Conservation (phyloP, 1,140 invertebrate genomes). For the Pseudoatta argentina region DNA sequence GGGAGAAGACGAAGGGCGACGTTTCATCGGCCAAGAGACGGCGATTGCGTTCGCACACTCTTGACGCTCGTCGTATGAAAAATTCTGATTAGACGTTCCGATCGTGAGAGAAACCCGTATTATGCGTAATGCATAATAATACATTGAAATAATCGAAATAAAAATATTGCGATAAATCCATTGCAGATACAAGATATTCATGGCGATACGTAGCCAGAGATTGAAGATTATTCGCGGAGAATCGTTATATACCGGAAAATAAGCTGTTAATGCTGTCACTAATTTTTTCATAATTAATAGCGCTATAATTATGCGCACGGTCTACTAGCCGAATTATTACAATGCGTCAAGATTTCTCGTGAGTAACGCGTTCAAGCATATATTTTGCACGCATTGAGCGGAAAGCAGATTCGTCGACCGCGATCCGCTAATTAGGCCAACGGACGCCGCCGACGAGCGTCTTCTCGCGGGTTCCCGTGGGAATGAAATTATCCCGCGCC, state of each 20-base stretch:
- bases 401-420: constrained; percentile 62
- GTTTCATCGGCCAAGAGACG: constrained; percentile 28
- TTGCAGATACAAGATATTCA: background rate
- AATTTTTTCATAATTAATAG: constrained; percentile 43
- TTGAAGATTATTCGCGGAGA: background rate
- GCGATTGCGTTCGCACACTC: constrained; percentile 45
- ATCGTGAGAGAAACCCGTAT: constrained; percentile 7
- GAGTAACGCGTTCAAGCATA: background rate
- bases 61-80: constrained; percentile 14
- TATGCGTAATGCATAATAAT: background rate
- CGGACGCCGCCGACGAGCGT: constrained; percentile 40
- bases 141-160: background rate
- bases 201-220: background rate
- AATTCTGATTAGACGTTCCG: constrained; percentile 53
- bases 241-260: background rate
- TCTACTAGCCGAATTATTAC: constrained; percentile 26
- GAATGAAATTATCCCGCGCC: constrained; percentile 71
- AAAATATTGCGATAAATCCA: background rate
- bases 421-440: constrained; percentile 68
- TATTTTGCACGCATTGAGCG: background rate
- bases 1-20: constrained; percentile 33
- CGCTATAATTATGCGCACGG: constrained; percentile 15
- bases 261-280: background rate
- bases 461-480: constrained; percentile 67
- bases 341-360: constrained; percentile 24